Evolutionary conservation across 2,797 vertebrate species (phyloP).

Genomic region (Phoxinus dragarum): DNA sequence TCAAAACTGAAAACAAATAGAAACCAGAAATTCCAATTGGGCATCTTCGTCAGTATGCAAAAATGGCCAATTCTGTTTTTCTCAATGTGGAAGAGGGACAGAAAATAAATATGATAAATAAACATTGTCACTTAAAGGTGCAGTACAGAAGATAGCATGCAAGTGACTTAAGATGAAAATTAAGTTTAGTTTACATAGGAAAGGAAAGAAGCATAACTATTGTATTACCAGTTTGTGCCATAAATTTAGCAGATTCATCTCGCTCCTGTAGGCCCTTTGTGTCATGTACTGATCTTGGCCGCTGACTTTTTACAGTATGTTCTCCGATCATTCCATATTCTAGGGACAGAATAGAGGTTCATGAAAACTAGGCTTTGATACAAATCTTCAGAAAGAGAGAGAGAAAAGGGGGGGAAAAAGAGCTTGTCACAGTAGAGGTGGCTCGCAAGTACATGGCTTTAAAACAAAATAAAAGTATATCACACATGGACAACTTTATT

Average conservation of each 20-base stretch:
- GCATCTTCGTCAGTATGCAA: constrained; percentile 70
- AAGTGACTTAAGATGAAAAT: constrained; percentile 92
- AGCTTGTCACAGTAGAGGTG: constrained; percentile 67
- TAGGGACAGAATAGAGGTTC: constrained; percentile 99
- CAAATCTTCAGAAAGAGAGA: constrained; percentile 77
- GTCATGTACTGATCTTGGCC: constrained; percentile 99
- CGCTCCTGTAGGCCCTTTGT: constrained; percentile 99
- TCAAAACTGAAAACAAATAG: constrained; percentile 62
- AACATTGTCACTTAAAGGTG: constrained; percentile 84
- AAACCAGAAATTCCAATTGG: constrained; percentile 71
- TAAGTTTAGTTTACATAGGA: constrained; percentile 86
- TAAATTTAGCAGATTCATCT: constrained; percentile 99
- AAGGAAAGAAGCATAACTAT: constrained; percentile 94
- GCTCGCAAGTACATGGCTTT: constrained; percentile 76
- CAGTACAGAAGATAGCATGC: constrained; percentile 93
- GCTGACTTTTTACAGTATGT: constrained; percentile 99
- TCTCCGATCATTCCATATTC: constrained; percentile 99
- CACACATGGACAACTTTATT: constrained; percentile 78
- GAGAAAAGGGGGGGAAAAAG: constrained; percentile 73
- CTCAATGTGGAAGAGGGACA: constrained; percentile 72
- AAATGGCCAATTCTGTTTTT: constrained; percentile 66
- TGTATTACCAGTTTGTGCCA: constrained; percentile 99
- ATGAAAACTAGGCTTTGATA: constrained; percentile 91
- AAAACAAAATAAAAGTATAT: constrained; percentile 77
- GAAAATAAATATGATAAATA: constrained; percentile 75